Conservation (phyloP, 2,797 vertebrate species). For the Scolopax rusticola region DNA sequence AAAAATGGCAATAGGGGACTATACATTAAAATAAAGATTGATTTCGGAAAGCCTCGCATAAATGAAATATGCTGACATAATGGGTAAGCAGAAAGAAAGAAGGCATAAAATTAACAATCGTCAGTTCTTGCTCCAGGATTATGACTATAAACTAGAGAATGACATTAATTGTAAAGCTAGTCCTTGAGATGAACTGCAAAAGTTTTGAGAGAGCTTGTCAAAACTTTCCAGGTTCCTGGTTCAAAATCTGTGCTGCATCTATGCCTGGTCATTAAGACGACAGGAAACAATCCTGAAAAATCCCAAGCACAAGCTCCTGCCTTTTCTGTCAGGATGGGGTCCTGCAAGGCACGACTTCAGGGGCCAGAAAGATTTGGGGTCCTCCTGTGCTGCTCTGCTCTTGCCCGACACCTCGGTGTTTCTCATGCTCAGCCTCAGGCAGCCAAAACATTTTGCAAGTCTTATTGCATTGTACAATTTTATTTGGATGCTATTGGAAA, state of each 20-base stretch:
- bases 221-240: neutral
- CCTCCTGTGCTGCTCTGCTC: neutral
- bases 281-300: neutral
- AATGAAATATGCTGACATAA: slow-evolving; percentile 65
- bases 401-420: neutral
- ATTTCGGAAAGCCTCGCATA: slow-evolving; percentile 2
- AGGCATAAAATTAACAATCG: slow-evolving; percentile 55
- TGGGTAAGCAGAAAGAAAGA: slow-evolving; percentile 41
- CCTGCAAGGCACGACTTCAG: neutral
- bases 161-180: slow-evolving; percentile 36
- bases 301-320: neutral
- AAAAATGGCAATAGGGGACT: slow-evolving; percentile 22
- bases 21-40: slow-evolving; percentile 60
- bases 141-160: slow-evolving; percentile 18
- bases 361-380: neutral
- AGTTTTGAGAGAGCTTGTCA: neutral
- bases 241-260: neutral
- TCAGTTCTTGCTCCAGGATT: slow-evolving; percentile 34
- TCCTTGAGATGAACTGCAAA: slow-evolving; percentile 46
- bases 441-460: neutral
- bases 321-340: neutral
- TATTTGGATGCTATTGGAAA: neutral
- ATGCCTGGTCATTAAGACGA: neutral
- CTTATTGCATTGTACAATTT: neutral
- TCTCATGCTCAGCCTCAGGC: neutral